Base-by-base conservation (phyloP, 2,113 vertebrate species). In the Cathartes aura region DNA sequence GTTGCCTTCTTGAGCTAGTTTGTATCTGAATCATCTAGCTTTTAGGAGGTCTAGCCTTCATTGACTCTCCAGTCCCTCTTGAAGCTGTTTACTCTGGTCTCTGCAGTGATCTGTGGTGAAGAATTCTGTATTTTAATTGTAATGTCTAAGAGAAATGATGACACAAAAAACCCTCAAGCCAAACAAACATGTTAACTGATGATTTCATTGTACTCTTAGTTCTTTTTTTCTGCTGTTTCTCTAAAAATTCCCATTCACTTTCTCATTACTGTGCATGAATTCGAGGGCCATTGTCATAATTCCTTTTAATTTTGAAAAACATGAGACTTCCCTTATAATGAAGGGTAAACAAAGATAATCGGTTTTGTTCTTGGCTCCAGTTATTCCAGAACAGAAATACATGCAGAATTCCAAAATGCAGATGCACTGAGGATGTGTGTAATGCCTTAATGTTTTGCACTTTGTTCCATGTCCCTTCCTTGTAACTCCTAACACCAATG, bases 271-370 rank as follows among this genome's bases (percentile, higher is more conserved):
- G 1, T 9, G 6, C 34, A 15, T 42, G 17, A 48, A 18, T 80
- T 87, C 47, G 13, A 76, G 47, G 58, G 27, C 23, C 21, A 5
- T 53, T 75, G 45, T 32, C 71, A 42, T 83, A 7, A 63, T 72
- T 89, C 27, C 16, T 73, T 90, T 80, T 80, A 43, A 34, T 59
- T 76, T 67, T 86, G 38, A 66, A 59, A 73, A 53, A 30, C 1
- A 2, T 23, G 20, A 53, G 9, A 30, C 19, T 80, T 79, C 5
- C 0, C 1, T 21, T 80, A 1, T 32, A 56, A 45, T 0, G 1
- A 74, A 71, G 24, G 19, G 75, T 67, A 47, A 72, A 53, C 34
- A 48, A 75, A 52, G 29, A 22, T 21, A 48, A 27, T 52, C 11
- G 11, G 29, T 58, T 76, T 68, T 91, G 9, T 53, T 90, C 47